Conservation (phyloP, 2,888 invertebrate species). For the Saturnia pavonia region DNA sequence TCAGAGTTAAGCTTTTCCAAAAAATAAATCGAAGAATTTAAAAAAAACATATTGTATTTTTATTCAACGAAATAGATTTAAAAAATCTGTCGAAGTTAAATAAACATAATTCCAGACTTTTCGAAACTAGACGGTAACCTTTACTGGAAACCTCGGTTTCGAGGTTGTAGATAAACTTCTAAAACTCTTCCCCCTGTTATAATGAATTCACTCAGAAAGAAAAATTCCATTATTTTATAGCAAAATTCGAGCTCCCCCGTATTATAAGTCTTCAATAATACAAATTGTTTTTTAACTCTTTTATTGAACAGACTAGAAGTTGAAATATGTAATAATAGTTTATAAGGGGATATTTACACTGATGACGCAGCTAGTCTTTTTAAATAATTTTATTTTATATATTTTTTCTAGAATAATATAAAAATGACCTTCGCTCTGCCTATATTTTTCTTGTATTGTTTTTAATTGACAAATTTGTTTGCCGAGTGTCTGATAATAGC, state of each 20-base stretch:
- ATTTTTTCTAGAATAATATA: too few relatives aligned
- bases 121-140: background rate
- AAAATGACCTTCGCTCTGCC: too few relatives aligned
- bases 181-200: background rate
- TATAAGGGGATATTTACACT: too few relatives aligned
- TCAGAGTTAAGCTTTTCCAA: background rate
- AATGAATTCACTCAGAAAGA: background rate
- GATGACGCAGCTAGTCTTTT: too few relatives aligned
- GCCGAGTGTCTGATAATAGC: too few relatives aligned
- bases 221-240: background rate
- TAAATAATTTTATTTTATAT: too few relatives aligned
- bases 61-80: background rate
- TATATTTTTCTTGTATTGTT: too few relatives aligned
- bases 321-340: background rate
- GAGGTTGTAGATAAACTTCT: background rate
- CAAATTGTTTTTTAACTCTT: background rate
- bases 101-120: background rate
- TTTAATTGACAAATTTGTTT: too few relatives aligned
- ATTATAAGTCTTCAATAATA: background rate
- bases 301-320: background rate
- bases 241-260: background rate
- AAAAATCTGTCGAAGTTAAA: background rate
- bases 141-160: background rate
- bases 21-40: background rate
- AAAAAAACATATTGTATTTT: background rate